phyloP scores from a whole-genome alignment of 2,113 vertebrate genomes.

The Mirza zaza region DNA sequence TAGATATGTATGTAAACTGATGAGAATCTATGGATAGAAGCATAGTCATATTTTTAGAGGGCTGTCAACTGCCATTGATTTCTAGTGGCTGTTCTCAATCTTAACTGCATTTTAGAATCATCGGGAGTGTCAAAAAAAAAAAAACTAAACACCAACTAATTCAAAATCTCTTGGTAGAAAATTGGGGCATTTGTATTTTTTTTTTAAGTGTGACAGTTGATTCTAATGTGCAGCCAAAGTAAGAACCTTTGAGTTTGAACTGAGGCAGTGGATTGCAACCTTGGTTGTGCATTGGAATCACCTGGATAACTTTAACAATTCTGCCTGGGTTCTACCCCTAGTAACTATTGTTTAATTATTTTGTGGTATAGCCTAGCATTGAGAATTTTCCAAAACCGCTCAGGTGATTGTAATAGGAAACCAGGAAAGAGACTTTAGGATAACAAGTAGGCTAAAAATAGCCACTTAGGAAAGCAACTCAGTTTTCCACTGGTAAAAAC shows the following conservation, averaged over 20 bases:
- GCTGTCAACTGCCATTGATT: neutral
- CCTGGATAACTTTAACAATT: neutral
- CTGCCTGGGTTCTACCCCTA: neutral
- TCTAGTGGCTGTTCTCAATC: neutral
- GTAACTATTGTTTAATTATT: neutral
- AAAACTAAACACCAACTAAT: neutral
- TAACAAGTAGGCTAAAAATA: neutral
- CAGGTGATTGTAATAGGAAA: slow-evolving; percentile 15
- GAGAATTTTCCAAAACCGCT: neutral
- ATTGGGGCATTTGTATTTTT: neutral
- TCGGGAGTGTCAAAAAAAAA: neutral
- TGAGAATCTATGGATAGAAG: neutral
- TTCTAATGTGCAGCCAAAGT: neutral
- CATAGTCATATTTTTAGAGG: neutral
- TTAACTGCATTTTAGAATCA: neutral
- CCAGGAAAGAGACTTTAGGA: neutral
- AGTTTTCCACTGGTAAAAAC: neutral
- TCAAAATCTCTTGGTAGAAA: neutral
- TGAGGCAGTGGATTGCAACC: neutral
- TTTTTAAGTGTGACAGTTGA: neutral
- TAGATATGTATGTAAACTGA: neutral
- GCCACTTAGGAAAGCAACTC: neutral
- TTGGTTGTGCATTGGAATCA: neutral
- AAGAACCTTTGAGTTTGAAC: neutral
- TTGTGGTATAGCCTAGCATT: neutral